Percentiles rank a stretch among this genome's conserved stretches.
phyloP scores from a whole-genome alignment of 30 jellyfish, hydroid and myxozoan species.

The Cassiopea andromeda region DNA sequence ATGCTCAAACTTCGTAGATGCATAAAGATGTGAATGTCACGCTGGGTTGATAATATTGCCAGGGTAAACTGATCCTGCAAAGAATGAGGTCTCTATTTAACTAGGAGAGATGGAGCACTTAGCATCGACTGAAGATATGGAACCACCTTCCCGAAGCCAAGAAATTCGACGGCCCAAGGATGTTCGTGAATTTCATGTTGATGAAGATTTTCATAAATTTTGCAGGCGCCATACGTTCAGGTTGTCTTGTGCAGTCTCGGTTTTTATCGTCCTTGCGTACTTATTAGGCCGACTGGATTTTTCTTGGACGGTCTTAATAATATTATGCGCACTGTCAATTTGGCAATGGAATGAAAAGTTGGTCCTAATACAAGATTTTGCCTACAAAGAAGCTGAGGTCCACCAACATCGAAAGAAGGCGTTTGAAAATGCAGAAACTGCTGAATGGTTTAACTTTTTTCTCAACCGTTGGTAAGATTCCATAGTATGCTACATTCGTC shows the following conservation, averaged over 20 bases:
- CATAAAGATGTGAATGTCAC: too few species aligned
- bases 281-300: constrained; percentile 77
- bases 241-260: constrained; percentile 77
- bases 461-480: constrained; percentile 88
- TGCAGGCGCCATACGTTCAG: constrained; percentile 70
- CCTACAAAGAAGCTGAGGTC: constrained; percentile 85
- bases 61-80: too few species aligned
- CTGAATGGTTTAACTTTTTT: constrained; percentile 92
- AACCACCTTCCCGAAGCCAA: neutral
- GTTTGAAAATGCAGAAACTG: constrained; percentile 91
- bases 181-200: constrained; percentile 11
- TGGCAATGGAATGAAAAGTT: constrained; percentile 91
- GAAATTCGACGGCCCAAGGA: constrained; percentile 5
- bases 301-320: constrained; percentile 77
- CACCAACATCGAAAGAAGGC: constrained; percentile 93
- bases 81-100: neutral
- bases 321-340: constrained; percentile 72
- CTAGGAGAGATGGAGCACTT: neutral
- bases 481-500: neutral
- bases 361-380: constrained; percentile 76
- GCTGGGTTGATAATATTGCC: too few species aligned
- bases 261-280: constrained; percentile 73
- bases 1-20: too few species aligned
- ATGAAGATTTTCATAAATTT: constrained; percentile 58
- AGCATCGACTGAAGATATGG: neutral